phyloP scores from a whole-genome alignment of 2,888 invertebrate genomes.

The Aethes cnicana region DNA sequence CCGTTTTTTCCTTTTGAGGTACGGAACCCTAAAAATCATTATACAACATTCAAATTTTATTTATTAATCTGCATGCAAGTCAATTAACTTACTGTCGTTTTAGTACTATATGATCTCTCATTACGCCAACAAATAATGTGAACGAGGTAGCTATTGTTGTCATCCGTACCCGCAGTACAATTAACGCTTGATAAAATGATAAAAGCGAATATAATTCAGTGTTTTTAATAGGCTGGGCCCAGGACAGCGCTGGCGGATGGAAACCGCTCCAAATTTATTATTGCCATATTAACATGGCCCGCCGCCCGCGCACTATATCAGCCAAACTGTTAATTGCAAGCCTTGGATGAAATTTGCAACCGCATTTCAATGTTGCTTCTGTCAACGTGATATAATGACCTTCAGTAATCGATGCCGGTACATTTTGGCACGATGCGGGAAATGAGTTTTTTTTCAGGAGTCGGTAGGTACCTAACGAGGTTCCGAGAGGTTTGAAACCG shows the following conservation, averaged over 20 bases:
- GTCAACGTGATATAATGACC: conserved; percentile 68
- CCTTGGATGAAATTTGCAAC: conserved; percentile 72
- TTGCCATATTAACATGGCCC: conserved; percentile 72
- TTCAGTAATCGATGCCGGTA: conserved; percentile 42
- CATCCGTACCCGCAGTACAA: conserved; percentile 6
- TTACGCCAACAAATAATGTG: neutral
- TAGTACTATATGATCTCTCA: too few relatives aligned
- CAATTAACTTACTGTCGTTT: too few relatives aligned
- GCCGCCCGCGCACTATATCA: conserved; percentile 63
- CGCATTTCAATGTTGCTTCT: conserved; percentile 71
- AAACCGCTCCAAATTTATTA: conserved; percentile 74
- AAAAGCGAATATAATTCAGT: conserved; percentile 58
- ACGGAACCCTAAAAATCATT: too few relatives aligned
- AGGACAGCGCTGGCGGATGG: conserved; percentile 55
- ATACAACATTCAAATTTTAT: too few relatives aligned
- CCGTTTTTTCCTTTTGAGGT: too few relatives aligned
- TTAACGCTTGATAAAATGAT: conserved; percentile 45
- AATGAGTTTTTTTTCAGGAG: too few relatives aligned
- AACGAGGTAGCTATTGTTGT: conserved; percentile 4
- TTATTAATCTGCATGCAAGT: too few relatives aligned
- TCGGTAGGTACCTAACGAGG: too few relatives aligned
- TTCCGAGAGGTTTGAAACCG: too few relatives aligned
- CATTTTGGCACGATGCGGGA: too few relatives aligned
- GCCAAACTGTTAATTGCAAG: conserved; percentile 75
- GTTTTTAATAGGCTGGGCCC: conserved; percentile 56